A percentile compares a stretch with the other conserved stretches of the same genome.
Evolutionary conservation across 2,888 invertebrate genomes (phyloP).

Genomic region (Steinernema carpocapsae): DNA sequence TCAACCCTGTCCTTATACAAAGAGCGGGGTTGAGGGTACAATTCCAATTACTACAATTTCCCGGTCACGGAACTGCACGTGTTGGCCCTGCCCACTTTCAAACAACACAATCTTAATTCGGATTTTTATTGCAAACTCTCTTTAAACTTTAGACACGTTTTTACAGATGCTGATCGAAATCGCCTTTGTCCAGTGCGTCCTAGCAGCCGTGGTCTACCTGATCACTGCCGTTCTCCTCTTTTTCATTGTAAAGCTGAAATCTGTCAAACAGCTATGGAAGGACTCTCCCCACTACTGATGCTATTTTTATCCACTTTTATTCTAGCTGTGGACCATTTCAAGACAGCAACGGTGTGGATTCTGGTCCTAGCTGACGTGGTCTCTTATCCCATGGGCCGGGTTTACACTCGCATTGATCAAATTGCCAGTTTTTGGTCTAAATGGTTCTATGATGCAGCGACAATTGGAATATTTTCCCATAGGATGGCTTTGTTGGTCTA

Average conservation of each 20-base stretch:
- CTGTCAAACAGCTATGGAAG: not conserved
- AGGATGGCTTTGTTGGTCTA: not conserved
- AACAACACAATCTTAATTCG: too few relatives aligned
- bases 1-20: too few relatives aligned
- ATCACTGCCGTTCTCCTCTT: not conserved
- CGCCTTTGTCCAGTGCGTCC: not conserved
- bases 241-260: not conserved
- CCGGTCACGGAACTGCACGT: too few relatives aligned
- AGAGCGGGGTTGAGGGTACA: too few relatives aligned
- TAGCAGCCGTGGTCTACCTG: not conserved
- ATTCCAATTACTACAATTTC: too few relatives aligned
- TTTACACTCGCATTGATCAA: not conserved
- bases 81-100: too few relatives aligned
- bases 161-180: not conserved
- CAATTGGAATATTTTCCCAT: not conserved
- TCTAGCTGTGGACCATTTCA: not conserved
- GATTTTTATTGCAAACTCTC: too few relatives aligned
- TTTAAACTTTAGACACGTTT: too few relatives aligned
- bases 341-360: not conserved
- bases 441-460: not conserved
- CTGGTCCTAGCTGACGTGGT: not conserved
- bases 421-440: not conserved
- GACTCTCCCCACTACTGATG: not conserved
- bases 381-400: not conserved
- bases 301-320: not conserved